Evolutionary conservation across 2,113 vertebrate genomes (phyloP).

Genomic region (Chaetops frenatus): DNA sequence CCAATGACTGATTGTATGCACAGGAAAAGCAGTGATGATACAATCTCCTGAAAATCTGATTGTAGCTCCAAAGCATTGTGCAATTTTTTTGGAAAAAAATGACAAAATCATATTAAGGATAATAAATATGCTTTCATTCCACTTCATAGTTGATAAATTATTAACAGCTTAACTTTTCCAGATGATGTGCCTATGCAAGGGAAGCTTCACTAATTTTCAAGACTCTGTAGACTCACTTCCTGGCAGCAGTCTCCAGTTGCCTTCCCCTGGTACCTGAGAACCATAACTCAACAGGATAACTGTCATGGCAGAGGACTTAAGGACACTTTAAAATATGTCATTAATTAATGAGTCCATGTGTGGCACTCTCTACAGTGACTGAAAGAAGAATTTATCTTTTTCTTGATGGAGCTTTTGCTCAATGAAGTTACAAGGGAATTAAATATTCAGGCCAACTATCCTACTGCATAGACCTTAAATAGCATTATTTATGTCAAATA

Average conservation of each 20-base stretch:
- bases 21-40: background rate
- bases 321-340: constrained; percentile 10
- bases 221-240: background rate
- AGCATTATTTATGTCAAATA: background rate
- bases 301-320: background rate
- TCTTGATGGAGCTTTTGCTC: background rate
- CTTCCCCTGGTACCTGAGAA: background rate
- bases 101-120: background rate
- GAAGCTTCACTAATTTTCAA: background rate
- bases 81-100: background rate
- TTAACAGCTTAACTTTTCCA: constrained; percentile 28
- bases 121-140: constrained; percentile 28
- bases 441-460: background rate
- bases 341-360: constrained; percentile 22
- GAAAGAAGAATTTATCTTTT: background rate
- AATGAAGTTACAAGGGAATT: background rate
- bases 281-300: background rate
- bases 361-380: background rate
- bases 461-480: background rate
- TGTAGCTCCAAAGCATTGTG: background rate
- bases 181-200: background rate
- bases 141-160: constrained; percentile 19
- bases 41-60: background rate
- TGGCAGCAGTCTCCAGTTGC: background rate
- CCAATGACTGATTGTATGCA: background rate